phyloP scores from a whole-genome alignment of 2,888 invertebrate species.

The Ceraclea dissimilis region DNA sequence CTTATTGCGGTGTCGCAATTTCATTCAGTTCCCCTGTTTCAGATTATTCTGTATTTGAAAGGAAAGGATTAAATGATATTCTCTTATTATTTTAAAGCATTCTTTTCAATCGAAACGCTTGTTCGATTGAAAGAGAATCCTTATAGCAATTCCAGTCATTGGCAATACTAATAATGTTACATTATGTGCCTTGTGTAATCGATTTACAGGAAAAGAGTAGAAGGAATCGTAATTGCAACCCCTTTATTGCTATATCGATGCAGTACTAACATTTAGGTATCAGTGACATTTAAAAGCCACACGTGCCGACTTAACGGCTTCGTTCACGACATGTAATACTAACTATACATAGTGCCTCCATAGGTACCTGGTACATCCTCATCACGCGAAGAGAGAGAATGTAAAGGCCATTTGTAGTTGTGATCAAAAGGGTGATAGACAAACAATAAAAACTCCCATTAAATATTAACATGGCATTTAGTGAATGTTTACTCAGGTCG shows the following conservation, averaged over 20 bases:
- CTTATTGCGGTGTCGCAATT: too few species aligned
- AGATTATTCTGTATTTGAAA: too few species aligned
- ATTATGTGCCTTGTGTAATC: background rate
- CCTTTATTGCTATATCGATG: constrained; percentile 1
- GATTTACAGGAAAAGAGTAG: constrained; percentile 1
- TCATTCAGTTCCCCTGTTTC: too few species aligned
- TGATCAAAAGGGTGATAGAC: constrained; percentile 2
- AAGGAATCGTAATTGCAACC: background rate
- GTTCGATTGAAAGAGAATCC: too few species aligned
- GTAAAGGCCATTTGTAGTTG: constrained; percentile 4
- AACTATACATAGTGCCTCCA: too few species aligned
- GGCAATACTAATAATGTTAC: background rate
- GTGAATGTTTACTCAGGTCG: constrained; percentile 1
- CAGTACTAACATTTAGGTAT: background rate
- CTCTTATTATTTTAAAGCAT: too few species aligned
- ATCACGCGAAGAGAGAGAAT: constrained; percentile 3
- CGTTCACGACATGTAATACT: background rate
- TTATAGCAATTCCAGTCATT: too few species aligned
- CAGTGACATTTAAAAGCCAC: background rate
- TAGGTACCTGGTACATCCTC: background rate
- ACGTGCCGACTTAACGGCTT: background rate
- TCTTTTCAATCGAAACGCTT: too few species aligned
- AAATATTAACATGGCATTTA: constrained; percentile 5
- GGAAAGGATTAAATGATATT: too few species aligned
- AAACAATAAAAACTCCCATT: constrained; percentile 1